phyloP scores from a whole-genome alignment of 2,888 invertebrate species.

The Odontocolon sp. region DNA sequence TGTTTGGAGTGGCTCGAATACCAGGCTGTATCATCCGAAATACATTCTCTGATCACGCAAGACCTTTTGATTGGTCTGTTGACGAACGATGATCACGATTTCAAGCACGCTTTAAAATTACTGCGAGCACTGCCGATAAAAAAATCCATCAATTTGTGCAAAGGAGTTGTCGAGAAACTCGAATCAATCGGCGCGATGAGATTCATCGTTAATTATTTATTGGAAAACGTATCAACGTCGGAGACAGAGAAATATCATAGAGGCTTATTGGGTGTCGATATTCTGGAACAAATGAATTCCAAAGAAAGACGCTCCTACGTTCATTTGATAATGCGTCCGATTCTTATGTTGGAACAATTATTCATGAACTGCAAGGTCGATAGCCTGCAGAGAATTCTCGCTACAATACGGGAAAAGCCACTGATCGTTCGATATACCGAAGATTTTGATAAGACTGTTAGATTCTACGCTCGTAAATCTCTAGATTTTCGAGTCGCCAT shows the following conservation, averaged over 20 bases:
- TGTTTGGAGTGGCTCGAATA: conserved; percentile 88
- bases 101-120: conserved; percentile 79
- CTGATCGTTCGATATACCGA: conserved; percentile 82
- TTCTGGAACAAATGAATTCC: conserved; percentile 84
- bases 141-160: conserved; percentile 85
- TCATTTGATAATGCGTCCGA: conserved; percentile 86
- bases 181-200: conserved; percentile 85
- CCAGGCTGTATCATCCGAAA: conserved; percentile 83
- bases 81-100: conserved; percentile 80
- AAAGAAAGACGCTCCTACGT: conserved; percentile 84
- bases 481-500: conserved; percentile 85
- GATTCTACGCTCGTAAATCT: conserved; percentile 90
- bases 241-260: conserved; percentile 83
- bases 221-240: conserved; percentile 80
- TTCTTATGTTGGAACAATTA: conserved; percentile 91
- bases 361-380: conserved; percentile 93
- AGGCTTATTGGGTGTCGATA: conserved; percentile 86
- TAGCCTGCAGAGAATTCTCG: conserved; percentile 84
- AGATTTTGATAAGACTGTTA: conserved; percentile 86
- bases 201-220: conserved; percentile 85
- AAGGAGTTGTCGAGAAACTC: conserved; percentile 85
- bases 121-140: conserved; percentile 84
- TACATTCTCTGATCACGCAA: conserved; percentile 82
- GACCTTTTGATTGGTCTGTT: conserved; percentile 84
- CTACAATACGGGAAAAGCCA: conserved; percentile 82